phyloP scores from a whole-genome alignment of 2,888 invertebrate species.

The Formica aserva region DNA sequence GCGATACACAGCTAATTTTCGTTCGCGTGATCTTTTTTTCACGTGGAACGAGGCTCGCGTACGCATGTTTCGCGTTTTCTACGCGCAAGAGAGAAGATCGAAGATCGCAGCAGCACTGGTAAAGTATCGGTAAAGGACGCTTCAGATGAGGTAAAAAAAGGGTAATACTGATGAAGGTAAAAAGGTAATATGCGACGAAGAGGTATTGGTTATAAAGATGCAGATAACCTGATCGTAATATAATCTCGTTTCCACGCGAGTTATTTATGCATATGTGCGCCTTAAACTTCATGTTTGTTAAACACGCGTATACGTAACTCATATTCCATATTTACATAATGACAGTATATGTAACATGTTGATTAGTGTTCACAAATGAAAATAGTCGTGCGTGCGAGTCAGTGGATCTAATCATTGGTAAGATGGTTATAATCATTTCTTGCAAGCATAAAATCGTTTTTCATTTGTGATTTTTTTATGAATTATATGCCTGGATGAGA shows the following conservation, averaged over 20 bases:
- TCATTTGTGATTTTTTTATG: conserved; percentile 9
- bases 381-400: neutral
- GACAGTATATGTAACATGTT: neutral
- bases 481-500: neutral
- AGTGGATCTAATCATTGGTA: conserved; percentile 57
- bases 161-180: conserved; percentile 12
- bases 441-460: neutral
- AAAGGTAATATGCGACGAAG: conserved; percentile 44
- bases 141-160: conserved; percentile 18
- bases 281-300: conserved; percentile 4
- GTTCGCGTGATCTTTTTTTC: conserved; percentile 11
- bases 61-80: neutral
- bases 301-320: conserved; percentile 17
- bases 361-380: conserved; percentile 33
- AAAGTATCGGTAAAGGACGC: conserved; percentile 41
- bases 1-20: neutral
- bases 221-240: neutral
- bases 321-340: neutral
- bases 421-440: conserved; percentile 39
- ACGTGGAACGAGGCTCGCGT: neutral
- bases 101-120: conserved; percentile 8
- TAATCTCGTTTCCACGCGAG: conserved; percentile 20
- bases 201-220: conserved; percentile 3
- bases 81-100: conserved; percentile 19
- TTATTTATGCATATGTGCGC: conserved; percentile 34